Conservation (phyloP, 2,113 vertebrate species). For the Dicentrarchus labrax region DNA sequence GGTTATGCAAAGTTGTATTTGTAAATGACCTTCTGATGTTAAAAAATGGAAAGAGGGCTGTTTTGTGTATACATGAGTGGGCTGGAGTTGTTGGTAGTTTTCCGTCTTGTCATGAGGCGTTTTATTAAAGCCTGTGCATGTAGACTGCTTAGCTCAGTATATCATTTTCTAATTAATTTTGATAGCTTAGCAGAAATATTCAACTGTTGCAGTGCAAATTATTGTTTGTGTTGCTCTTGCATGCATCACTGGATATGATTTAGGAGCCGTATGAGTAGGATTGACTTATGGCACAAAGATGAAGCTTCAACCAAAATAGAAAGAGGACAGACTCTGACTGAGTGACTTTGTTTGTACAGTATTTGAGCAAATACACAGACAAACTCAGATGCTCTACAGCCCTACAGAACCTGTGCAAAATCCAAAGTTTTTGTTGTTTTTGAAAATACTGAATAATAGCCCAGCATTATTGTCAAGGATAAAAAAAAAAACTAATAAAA, state of each 20-base stretch:
- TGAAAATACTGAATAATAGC: neutral
- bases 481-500: neutral
- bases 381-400: neutral
- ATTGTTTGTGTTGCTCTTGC: constrained; percentile 10
- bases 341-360: neutral
- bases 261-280: neutral
- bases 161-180: constrained; percentile 23
- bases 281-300: neutral
- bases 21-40: no score
- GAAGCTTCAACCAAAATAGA: neutral
- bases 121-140: constrained; percentile 6
- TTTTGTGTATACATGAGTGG: neutral
- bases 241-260: constrained; percentile 18
- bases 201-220: neutral
- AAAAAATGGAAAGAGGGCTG: no score
- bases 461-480: neutral
- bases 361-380: neutral
- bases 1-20: no score
- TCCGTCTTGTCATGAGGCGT: neutral
- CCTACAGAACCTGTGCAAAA: neutral
- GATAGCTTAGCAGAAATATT: neutral
- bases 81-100: constrained; percentile 2
- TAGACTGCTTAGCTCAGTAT: constrained; percentile 2
- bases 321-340: neutral
- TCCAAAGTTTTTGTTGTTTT: neutral